Conservation (phyloP, 1,140 invertebrate genomes). For the Leptinotarsa defecta region DNA sequence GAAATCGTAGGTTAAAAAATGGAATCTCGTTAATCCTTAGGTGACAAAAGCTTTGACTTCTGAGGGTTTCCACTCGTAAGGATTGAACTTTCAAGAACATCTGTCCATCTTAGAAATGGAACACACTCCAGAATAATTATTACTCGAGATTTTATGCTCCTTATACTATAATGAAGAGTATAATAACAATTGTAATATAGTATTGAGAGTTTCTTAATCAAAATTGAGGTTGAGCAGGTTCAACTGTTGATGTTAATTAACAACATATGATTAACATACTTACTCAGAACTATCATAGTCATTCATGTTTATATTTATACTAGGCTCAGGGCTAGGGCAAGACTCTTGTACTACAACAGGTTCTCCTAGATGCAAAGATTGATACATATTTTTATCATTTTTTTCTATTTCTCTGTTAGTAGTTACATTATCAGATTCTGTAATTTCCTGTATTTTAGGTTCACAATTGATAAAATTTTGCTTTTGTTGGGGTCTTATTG, state of each 20-base stretch:
- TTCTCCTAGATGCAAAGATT: slow-evolving; percentile 63
- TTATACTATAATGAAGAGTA: too few species aligned
- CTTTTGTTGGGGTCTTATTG: slow-evolving; percentile 58
- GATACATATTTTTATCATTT: slow-evolving; percentile 52
- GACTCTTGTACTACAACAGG: slow-evolving; percentile 60
- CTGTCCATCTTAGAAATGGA: too few species aligned
- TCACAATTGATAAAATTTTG: slow-evolving; percentile 54
- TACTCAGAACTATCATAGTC: slow-evolving; percentile 63
- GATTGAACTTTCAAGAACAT: too few species aligned
- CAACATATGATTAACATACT: slow-evolving; percentile 16
- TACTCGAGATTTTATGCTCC: too few species aligned
- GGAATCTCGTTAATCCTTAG: too few species aligned
- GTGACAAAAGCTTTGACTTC: too few species aligned
- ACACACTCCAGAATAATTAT: too few species aligned
- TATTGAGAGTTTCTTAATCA: too few species aligned
- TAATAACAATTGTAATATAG: too few species aligned
- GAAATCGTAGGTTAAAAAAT: too few species aligned
- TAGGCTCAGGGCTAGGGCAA: slow-evolving; percentile 63
- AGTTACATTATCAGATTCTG: slow-evolving; percentile 37
- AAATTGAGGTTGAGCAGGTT: too few species aligned
- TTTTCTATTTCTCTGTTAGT: slow-evolving; percentile 22
- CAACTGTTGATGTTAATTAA: background rate
- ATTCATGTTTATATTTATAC: slow-evolving; percentile 64
- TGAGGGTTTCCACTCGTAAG: too few species aligned
- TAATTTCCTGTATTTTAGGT: slow-evolving; percentile 46